Conservation (phyloP, 1,140 invertebrate genomes). For the Drosophila pseudoananassae region DNA sequence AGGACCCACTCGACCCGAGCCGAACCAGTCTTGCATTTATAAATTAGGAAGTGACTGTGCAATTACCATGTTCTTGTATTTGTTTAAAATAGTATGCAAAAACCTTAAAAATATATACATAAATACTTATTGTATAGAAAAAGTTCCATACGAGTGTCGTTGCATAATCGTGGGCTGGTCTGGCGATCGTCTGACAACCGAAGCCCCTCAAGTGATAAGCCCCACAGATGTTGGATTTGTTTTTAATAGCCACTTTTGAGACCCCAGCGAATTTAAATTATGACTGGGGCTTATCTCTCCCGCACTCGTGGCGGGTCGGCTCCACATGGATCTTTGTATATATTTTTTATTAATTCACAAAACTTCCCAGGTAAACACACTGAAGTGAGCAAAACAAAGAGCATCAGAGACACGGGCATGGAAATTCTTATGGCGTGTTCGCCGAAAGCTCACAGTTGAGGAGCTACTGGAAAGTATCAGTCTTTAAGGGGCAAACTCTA, state of each 20-base stretch:
- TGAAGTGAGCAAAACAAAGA: constrained; percentile 60
- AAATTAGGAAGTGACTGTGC: constrained; percentile 25
- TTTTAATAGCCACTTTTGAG: constrained; percentile 27
- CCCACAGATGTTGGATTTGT: constrained; percentile 26
- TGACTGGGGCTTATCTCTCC: constrained; percentile 34
- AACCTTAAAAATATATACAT: neutral
- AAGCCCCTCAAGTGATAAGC: constrained; percentile 30
- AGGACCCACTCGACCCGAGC: constrained; percentile 12
- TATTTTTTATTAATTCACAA: constrained; percentile 1
- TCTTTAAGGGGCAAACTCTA: constrained; percentile 16
- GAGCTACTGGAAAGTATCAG: neutral
- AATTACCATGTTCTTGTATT: constrained; percentile 31
- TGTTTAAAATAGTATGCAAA: constrained; percentile 18
- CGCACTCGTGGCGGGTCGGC: constrained; percentile 35
- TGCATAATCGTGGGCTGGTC: constrained; percentile 45
- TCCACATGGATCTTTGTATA: neutral
- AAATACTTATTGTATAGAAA: neutral
- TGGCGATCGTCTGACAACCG: constrained; percentile 7
- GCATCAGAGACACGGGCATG: constrained; percentile 15
- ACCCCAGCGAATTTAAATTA: constrained; percentile 39
- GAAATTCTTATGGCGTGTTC: constrained; percentile 23
- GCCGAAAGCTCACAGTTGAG: constrained; percentile 34
- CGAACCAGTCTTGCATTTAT: constrained; percentile 80
- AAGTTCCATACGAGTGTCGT: constrained; percentile 25
- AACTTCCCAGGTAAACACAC: constrained; percentile 61